Percentiles rank a stretch among this genome's conserved stretches.
These are phyloP conservation scores for Euura lappo DNA, from an alignment of 1,140 invertebrate species.

Conservation along the genomic window DNA sequence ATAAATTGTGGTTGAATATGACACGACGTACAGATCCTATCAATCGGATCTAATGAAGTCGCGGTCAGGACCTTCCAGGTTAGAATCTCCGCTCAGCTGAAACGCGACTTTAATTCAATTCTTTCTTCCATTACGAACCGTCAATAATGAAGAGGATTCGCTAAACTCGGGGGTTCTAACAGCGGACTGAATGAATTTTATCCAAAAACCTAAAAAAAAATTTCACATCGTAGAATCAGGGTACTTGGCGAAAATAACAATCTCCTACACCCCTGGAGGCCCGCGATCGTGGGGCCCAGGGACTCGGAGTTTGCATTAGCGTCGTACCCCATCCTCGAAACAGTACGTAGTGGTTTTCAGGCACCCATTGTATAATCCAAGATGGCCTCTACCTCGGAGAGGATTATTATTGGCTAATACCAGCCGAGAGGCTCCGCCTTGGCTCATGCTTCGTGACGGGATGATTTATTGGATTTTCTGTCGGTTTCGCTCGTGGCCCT, in stretches of 20 bases:
- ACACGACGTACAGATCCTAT: constrained; percentile 12
- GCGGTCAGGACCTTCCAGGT: constrained; percentile 19
- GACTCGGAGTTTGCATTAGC: constrained; percentile 54
- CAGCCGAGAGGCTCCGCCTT: constrained; percentile 65
- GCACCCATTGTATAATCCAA: constrained; percentile 65
- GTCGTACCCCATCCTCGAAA: not conserved
- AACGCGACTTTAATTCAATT: not conserved
- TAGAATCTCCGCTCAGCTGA: too few species aligned
- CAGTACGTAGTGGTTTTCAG: constrained; percentile 57
- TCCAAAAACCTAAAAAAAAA: not conserved
- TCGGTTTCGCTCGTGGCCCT: constrained; percentile 51
- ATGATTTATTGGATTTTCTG: constrained; percentile 64
- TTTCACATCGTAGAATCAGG: not conserved
- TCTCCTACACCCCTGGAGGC: constrained; percentile 46
- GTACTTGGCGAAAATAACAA: not conserved
- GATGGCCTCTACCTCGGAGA: constrained; percentile 64
- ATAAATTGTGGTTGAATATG: constrained; percentile 64
- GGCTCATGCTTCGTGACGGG: constrained; percentile 62
- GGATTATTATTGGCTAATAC: constrained; percentile 69
- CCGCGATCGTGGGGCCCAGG: constrained; percentile 43
- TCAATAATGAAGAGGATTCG: not conserved
- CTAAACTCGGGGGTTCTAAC: constrained; percentile 1
- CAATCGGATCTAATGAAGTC: constrained; percentile 16
- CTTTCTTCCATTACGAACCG: not conserved
- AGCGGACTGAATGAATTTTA: not conserved